Evolutionary conservation across 1,140 invertebrate genomes (phyloP).

Genomic region (Tribolium madens): DNA sequence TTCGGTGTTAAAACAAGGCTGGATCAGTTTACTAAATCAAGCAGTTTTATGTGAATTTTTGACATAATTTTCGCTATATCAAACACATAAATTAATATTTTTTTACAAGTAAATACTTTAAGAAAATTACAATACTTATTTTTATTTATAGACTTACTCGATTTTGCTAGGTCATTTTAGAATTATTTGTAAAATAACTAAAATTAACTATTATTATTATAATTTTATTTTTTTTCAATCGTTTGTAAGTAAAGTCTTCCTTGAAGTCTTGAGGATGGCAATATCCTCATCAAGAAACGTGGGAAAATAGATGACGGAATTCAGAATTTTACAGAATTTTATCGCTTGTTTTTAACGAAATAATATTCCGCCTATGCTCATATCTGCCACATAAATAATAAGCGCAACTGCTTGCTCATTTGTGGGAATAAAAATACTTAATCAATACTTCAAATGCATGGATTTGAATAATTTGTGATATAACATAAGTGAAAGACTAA

Average conservation of each 20-base stretch:
- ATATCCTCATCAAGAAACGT: neutral
- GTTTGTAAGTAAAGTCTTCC: too few species aligned
- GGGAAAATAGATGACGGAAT: neutral
- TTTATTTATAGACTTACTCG: too few species aligned
- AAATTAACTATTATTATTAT: too few species aligned
- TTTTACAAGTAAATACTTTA: too few species aligned
- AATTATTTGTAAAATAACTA: too few species aligned
- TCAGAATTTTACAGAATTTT: neutral
- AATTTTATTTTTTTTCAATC: too few species aligned
- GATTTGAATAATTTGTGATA: neutral
- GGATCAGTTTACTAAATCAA: neutral
- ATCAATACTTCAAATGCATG: neutral
- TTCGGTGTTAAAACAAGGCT: neutral
- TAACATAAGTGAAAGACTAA: neutral
- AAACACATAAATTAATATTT: too few species aligned
- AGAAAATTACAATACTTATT: too few species aligned
- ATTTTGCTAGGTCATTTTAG: too few species aligned
- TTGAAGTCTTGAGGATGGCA: too few species aligned
- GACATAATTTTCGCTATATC: too few species aligned
- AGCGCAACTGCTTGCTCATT: neutral
- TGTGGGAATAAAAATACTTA: neutral
- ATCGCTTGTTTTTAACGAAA: neutral
- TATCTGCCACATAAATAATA: neutral
- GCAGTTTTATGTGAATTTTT: neutral
- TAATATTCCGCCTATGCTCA: neutral